These are phyloP conservation scores for Pseudochirops corinnae DNA, from an alignment of 2,797 vertebrate genomes.

Conservation along the genomic window DNA sequence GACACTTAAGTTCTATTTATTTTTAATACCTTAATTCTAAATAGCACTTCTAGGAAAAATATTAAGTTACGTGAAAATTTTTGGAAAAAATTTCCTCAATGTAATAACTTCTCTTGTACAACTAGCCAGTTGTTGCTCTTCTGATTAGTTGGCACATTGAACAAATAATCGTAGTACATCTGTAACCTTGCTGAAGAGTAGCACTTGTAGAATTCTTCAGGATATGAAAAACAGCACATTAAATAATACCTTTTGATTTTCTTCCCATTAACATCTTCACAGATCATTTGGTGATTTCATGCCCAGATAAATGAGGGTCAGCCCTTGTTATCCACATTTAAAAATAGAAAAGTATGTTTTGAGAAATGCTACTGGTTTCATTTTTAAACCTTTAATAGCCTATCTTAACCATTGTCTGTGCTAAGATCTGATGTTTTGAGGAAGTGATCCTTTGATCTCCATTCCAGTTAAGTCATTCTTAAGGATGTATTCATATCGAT, in stretches of 20 bases:
- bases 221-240: slow-evolving; percentile 42
- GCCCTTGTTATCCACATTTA: background rate
- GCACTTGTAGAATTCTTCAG: background rate
- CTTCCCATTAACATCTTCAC: background rate
- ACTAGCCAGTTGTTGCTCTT: slow-evolving; percentile 34
- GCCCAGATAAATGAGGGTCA: background rate
- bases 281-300: background rate
- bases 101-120: slow-evolving; percentile 33
- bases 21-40: slow-evolving; percentile 4
- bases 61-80: background rate
- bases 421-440: background rate
- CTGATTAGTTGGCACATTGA: slow-evolving; percentile 55
- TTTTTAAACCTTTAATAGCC: background rate
- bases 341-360: background rate
- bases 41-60: background rate
- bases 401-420: background rate
- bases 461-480: background rate
- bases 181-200: slow-evolving; percentile 42
- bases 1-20: background rate
- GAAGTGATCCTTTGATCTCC: background rate
- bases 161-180: slow-evolving; percentile 54
- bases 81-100: background rate
- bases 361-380: background rate
- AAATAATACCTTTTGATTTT: background rate
- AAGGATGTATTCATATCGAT: background rate